Evolutionary conservation across 2,113 vertebrate species (phyloP).

Genomic region (Polyodon spathula): DNA sequence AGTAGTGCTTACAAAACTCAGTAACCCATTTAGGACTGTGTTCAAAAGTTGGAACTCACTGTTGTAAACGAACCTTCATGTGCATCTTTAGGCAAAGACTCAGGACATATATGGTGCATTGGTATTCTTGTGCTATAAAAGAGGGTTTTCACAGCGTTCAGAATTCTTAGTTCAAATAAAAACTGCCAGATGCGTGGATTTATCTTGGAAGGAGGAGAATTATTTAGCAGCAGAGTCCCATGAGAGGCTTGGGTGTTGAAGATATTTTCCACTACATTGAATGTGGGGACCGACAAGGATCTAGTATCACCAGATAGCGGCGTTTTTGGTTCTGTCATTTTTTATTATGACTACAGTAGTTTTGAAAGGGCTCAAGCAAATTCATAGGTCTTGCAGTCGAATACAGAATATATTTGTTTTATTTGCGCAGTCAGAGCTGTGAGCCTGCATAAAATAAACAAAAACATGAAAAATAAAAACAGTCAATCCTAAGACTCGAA

Average conservation of each 20-base stretch:
- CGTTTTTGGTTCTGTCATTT: not conserved
- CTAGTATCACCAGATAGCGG: slow-evolving; percentile 8
- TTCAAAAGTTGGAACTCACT: not conserved
- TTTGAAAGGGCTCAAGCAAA: no score
- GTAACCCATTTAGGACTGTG: not conserved
- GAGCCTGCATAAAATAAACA: no score
- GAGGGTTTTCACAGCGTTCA: no score
- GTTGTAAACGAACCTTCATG: not conserved
- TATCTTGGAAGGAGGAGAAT: not conserved
- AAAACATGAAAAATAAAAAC: no score
- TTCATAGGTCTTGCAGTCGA: no score
- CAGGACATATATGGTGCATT: not conserved
- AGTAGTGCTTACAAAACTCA: not conserved
- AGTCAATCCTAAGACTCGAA: no score
- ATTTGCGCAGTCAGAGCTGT: no score
- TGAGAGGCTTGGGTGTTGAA: not conserved
- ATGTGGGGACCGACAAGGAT: not conserved
- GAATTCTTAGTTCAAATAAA: no score
- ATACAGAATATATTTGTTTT: no score
- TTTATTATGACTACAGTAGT: no score
- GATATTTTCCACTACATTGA: not conserved
- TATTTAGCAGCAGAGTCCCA: not conserved
- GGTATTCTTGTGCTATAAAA: not conserved
- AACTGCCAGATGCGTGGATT: no score
- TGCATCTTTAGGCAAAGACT: not conserved